Percentiles rank a stretch among this genome's conserved stretches.
phyloP scores from a whole-genome alignment of 2,797 vertebrate species.

The Epinephelus malabaricus region DNA sequence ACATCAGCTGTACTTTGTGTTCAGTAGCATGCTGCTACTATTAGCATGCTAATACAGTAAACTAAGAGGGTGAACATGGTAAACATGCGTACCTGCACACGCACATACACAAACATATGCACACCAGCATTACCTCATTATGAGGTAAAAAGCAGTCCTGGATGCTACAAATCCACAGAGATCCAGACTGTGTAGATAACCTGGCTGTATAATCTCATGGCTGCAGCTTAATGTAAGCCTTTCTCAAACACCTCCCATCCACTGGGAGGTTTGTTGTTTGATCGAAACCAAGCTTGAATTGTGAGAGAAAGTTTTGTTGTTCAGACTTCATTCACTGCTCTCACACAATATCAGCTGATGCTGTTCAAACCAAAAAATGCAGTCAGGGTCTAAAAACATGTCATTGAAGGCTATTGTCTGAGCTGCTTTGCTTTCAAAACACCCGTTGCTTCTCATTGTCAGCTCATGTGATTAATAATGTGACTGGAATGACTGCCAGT shows the following conservation, averaged over 20 bases:
- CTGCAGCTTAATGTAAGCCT: not conserved
- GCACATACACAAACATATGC: too few species aligned
- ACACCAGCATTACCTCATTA: not conserved
- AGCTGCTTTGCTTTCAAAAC: not conserved
- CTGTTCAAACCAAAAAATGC: not conserved
- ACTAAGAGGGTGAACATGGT: too few species aligned
- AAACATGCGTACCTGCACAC: too few species aligned
- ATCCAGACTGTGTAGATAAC: not conserved
- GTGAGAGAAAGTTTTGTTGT: constrained; percentile 4
- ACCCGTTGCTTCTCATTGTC: not conserved
- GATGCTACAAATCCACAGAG: constrained; percentile 9
- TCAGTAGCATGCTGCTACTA: too few species aligned
- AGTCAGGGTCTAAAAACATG: not conserved
- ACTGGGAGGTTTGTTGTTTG: constrained; percentile 6
- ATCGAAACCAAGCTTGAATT: constrained; percentile 9
- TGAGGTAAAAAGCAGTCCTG: not conserved
- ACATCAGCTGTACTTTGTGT: too few species aligned
- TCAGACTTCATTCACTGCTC: constrained; percentile 2
- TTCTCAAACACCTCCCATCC: constrained; percentile 27
- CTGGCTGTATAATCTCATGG: not conserved
- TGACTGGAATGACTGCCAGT: not conserved
- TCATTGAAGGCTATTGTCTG: not conserved
- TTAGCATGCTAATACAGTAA: too few species aligned
- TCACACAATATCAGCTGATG: constrained; percentile 12
- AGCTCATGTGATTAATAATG: not conserved